phyloP scores from a whole-genome alignment of 2,113 vertebrate species.

The Psettodes erumei region DNA sequence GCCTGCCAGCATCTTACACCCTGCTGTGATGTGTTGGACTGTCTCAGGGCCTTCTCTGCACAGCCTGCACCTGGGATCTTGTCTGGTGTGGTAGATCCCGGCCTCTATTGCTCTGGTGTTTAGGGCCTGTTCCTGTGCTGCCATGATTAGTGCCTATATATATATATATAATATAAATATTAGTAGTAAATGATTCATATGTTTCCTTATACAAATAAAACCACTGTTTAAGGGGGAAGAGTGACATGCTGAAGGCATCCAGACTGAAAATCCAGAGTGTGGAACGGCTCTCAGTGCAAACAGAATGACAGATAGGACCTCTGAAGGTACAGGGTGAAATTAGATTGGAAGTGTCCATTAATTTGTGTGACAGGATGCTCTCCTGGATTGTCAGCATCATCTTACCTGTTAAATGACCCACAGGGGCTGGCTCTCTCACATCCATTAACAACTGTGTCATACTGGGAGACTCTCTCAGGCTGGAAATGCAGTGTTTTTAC shows the following conservation, averaged over 20 bases:
- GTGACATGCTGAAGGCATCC: neutral
- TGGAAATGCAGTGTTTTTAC: neutral
- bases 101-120: too few relatives aligned
- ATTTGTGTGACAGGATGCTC: slow-evolving; percentile 44
- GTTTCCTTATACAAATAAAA: neutral
- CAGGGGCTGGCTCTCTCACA: neutral
- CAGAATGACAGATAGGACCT: slow-evolving; percentile 38
- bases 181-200: slow-evolving; percentile 5
- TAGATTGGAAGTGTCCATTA: slow-evolving; percentile 54
- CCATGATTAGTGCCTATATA: too few relatives aligned
- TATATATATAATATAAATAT: too few relatives aligned
- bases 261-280: slow-evolving; percentile 42
- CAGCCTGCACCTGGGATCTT: too few relatives aligned
- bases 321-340: slow-evolving; percentile 46
- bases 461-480: neutral
- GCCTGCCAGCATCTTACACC: too few relatives aligned
- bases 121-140: too few relatives aligned
- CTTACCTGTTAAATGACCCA: slow-evolving; percentile 56
- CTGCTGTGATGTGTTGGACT: too few relatives aligned
- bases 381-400: slow-evolving; percentile 43
- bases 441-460: slow-evolving; percentile 28
- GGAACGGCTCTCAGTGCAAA: slow-evolving; percentile 37
- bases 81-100: too few relatives aligned
- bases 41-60: too few relatives aligned
- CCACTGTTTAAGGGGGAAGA: neutral